Base-by-base conservation (phyloP, 1,140 invertebrate species). In the Drosophila littoralis region DNA sequence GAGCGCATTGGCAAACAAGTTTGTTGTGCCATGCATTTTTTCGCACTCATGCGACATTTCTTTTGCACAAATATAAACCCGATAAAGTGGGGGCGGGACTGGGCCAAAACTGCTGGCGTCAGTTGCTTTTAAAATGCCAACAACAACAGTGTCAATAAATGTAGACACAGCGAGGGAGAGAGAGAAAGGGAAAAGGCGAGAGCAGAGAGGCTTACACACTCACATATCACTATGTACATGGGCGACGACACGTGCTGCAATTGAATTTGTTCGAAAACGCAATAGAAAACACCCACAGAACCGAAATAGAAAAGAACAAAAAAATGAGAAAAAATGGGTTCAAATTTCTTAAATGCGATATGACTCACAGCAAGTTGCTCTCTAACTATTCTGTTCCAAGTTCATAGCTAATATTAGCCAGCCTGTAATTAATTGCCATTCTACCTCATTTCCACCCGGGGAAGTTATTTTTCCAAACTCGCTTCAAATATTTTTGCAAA, bases 201-300 rank as follows among this genome's bases (percentile, higher is more conserved):
- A 46, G 22, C 22, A 28, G 22, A 17, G 22, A 50, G n/a, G 6
- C 77, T 77, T 80, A 68, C 65, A 71, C 43, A 54, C 59, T 43
- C 63, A 54, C 43, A 52, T 74, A 80, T 64, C 64, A 61, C 57
- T 71, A 63, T 76, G 76, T 82, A 82, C 76, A 82, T 73, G 83
- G 79, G 58, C 73, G 77, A 79, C 83, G 83, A 86, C 79, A 86
- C 83, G 83, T 86, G 79, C 83, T 82, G 83, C 83, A 86, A 86
- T 86, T 86, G 83, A 86, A 86, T 86, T 86, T 77, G 83, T 77
- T 85, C 83, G 65, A 76, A 86, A 88, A 86, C 79, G 83, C 83
- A 86, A 88, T 82, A 79, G 83, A 88, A 88, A 88, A 86, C 83
- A 86, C 83, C 79, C 82, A 71, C 71, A 64, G 70, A 75, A 65